A percentile compares a stretch with the other conserved stretches of the same genome.
These are phyloP conservation scores for Gallinago solitaria DNA, from an alignment of 2,797 vertebrate species.

Conservation along the genomic window DNA sequence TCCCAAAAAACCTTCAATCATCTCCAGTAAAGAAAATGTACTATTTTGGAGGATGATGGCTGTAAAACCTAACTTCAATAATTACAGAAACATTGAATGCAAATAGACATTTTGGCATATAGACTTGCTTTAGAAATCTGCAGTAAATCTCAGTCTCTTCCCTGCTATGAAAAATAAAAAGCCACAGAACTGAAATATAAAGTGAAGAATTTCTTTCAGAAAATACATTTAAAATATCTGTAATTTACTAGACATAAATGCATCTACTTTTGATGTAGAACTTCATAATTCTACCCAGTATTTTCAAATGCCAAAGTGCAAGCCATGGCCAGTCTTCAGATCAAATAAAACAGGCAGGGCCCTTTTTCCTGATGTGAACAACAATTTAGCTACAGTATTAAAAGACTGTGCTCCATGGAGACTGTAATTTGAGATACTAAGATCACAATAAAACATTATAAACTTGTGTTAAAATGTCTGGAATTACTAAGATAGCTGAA, in stretches of 20 bases:
- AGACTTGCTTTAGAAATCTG: not conserved
- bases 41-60: not conserved
- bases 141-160: not conserved
- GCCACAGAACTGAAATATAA: not conserved
- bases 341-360: slow-evolving; percentile 22
- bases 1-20: not conserved
- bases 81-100: not conserved
- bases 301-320: slow-evolving; percentile 64
- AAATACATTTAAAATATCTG: slow-evolving; percentile 36
- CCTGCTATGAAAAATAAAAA: not conserved
- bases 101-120: not conserved
- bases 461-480: slow-evolving; percentile 38
- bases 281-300: slow-evolving; percentile 52
- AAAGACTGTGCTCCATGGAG: not conserved
- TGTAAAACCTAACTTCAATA: not conserved
- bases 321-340: slow-evolving; percentile 25
- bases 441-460: slow-evolving; percentile 20
- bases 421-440: not conserved
- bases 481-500: slow-evolving; percentile 21
- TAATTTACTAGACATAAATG: not conserved
- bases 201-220: not conserved
- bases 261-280: slow-evolving; percentile 40
- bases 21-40: not conserved
- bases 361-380: not conserved
- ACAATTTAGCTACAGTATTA: not conserved